phyloP scores from a whole-genome alignment of 2,113 vertebrate species.

The Microtus oregoni region DNA sequence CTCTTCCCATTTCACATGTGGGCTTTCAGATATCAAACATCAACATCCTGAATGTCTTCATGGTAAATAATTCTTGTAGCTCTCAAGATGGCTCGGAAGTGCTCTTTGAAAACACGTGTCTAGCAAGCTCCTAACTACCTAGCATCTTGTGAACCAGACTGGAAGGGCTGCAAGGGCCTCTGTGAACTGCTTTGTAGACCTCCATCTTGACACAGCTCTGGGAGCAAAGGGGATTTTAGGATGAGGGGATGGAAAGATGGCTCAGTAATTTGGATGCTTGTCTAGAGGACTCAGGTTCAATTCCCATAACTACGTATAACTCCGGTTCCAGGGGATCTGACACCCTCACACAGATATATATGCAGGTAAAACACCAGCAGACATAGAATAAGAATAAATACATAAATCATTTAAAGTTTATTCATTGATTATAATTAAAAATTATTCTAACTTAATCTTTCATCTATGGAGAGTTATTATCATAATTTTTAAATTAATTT shows the following conservation, averaged over 20 bases:
- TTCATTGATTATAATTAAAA: not conserved
- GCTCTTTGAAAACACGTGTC: constrained; percentile 9
- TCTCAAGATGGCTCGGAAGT: not conserved
- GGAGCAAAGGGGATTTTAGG: not conserved
- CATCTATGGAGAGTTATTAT: not conserved
- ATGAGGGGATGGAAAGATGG: not conserved
- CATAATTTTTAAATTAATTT: not conserved
- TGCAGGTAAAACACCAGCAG: not conserved
- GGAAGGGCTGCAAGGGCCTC: not conserved
- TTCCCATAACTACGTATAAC: not conserved
- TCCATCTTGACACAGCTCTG: not conserved
- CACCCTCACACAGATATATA: too few relatives aligned
- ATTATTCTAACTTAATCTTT: not conserved
- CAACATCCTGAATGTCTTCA: not conserved
- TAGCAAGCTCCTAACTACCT: not conserved
- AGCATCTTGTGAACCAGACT: not conserved
- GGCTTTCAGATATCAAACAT: constrained; percentile 27
- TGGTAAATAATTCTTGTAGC: constrained; percentile 41
- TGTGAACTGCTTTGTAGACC: not conserved
- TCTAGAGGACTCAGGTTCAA: not conserved
- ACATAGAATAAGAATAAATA: not conserved
- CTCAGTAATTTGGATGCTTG: not conserved
- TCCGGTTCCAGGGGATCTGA: too few relatives aligned
- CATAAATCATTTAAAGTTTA: not conserved
- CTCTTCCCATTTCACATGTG: constrained; percentile 14